These are phyloP conservation scores for Mactra quadrangularis DNA, from an alignment of 1,140 invertebrate genomes.

Conservation along the genomic window DNA sequence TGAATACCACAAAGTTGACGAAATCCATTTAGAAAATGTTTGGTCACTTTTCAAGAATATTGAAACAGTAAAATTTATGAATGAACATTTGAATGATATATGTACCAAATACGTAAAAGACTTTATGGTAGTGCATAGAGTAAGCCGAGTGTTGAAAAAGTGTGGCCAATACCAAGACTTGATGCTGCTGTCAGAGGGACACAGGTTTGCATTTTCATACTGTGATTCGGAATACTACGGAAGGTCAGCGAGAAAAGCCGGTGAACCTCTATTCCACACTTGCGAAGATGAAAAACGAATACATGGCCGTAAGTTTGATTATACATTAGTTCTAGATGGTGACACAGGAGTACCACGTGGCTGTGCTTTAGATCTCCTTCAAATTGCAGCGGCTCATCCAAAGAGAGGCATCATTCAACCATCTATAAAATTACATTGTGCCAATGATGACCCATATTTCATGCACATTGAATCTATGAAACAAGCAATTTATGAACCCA, in stretches of 20 bases:
- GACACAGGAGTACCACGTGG: conserved; percentile 76
- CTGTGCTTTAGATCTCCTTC: conserved; percentile 70
- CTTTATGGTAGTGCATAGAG: conserved; percentile 80
- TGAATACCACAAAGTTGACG: conserved; percentile 66
- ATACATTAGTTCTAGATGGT: conserved; percentile 79
- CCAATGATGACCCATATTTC: conserved; percentile 74
- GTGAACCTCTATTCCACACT: conserved; percentile 74
- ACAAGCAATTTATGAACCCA: conserved; percentile 77
- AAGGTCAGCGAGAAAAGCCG: conserved; percentile 66
- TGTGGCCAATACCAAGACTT: conserved; percentile 82
- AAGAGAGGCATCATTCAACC: conserved; percentile 80
- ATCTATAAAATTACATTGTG: conserved; percentile 75
- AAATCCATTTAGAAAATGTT: conserved; percentile 67
- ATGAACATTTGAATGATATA: conserved; percentile 75
- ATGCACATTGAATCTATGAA: conserved; percentile 78
- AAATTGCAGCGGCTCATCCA: conserved; percentile 79
- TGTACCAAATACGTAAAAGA: conserved; percentile 76
- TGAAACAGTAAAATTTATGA: conserved; percentile 69
- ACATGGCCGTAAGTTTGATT: conserved; percentile 74
- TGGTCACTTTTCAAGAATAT: conserved; percentile 74
- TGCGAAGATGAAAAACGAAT: conserved; percentile 77
- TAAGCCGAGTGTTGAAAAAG: conserved; percentile 77
- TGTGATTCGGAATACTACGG: conserved; percentile 75
- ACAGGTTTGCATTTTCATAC: conserved; percentile 75
- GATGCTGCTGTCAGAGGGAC: conserved; percentile 78